Evolutionary conservation across 92 coral and sea anemone species (phyloP).

Genomic region (Palythoa heliodiscus): DNA sequence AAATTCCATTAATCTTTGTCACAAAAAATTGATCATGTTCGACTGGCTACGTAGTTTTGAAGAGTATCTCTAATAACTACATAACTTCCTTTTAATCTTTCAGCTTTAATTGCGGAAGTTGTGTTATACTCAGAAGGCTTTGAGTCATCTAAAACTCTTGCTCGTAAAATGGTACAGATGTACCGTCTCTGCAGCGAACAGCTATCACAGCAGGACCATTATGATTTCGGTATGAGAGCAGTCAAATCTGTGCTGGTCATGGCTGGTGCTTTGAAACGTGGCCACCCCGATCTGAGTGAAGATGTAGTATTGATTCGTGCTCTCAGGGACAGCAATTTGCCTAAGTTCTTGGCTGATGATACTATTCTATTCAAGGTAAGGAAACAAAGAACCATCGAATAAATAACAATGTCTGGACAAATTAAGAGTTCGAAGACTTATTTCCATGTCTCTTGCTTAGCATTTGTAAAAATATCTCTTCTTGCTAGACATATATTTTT

Average conservation of each 20-base stretch:
- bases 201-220: slow-evolving; percentile 98
- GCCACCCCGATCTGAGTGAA: slow-evolving; percentile 94
- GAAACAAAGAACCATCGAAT: background rate
- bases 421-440: no score
- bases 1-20: background rate
- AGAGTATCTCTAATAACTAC: background rate
- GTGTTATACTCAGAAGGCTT: slow-evolving; percentile 99
- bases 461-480: background rate
- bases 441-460: background rate
- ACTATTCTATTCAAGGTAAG: slow-evolving; percentile 90
- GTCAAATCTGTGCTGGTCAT: slow-evolving; percentile 98
- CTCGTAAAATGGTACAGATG: slow-evolving; percentile 99
- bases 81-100: background rate
- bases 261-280: slow-evolving; percentile 99
- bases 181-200: slow-evolving; percentile 97
- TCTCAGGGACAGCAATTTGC: slow-evolving; percentile 92
- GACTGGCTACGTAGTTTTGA: background rate
- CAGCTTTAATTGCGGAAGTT: slow-evolving; percentile 98
- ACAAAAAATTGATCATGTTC: background rate
- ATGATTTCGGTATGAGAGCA: slow-evolving; percentile 99
- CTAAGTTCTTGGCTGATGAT: slow-evolving; percentile 96
- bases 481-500: no score
- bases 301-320: slow-evolving; percentile 97
- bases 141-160: slow-evolving; percentile 96
- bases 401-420: no score